Evolutionary conservation across 2,113 vertebrate genomes (phyloP).

Genomic region (Platycercus adscitus): DNA sequence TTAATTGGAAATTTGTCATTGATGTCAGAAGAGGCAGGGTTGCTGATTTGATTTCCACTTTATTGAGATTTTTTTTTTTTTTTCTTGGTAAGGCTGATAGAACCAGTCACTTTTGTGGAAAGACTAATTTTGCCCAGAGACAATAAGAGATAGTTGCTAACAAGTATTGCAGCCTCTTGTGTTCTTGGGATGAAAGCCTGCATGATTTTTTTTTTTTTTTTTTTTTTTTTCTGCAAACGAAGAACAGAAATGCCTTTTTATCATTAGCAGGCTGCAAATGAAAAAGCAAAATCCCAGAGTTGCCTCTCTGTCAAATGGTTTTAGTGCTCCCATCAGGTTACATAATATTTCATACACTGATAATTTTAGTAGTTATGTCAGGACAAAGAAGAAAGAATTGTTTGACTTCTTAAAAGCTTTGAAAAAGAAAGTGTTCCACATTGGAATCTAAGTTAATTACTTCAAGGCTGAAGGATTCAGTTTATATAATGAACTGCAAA

Average conservation of each 20-base stretch:
- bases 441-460: constrained; percentile 34
- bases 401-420: constrained; percentile 2
- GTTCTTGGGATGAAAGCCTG: background rate
- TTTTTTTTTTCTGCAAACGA: background rate
- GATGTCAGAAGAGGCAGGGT: background rate
- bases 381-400: background rate
- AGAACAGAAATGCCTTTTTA: background rate
- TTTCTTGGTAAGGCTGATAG: background rate
- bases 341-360: constrained; percentile 27
- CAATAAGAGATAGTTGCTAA: background rate
- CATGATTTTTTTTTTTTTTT: background rate
- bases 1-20: background rate
- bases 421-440: background rate
- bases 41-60: background rate
- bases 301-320: background rate
- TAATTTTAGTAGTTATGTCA: constrained; percentile 40
- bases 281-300: background rate
- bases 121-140: background rate
- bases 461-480: constrained; percentile 25
- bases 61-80: background rate
- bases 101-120: background rate
- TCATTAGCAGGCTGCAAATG: background rate
- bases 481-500: constrained; percentile 61
- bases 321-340: constrained; percentile 27
- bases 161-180: background rate